Conservation (phyloP, 2,797 vertebrate species). For the Cyprinodon diabolis region DNA sequence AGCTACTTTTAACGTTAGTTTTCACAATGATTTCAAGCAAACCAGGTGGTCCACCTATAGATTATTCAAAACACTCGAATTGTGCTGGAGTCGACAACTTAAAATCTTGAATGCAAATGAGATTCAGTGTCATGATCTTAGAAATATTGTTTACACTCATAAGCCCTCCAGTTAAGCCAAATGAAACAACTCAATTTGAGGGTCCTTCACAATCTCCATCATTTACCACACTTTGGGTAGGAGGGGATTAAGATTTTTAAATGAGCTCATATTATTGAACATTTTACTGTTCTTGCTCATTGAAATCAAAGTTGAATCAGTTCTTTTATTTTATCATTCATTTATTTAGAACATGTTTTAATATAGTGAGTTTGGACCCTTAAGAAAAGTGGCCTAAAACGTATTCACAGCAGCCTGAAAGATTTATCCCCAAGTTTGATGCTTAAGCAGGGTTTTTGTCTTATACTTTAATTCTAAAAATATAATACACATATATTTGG, state of each 20-base stretch:
- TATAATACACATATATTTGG: background rate
- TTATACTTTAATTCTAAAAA: background rate
- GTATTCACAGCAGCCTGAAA: background rate
- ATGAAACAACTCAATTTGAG: too few species aligned
- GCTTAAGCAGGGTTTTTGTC: background rate
- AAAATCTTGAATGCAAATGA: background rate
- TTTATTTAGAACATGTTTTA: too few species aligned
- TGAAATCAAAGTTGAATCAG: too few species aligned
- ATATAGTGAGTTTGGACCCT: too few species aligned
- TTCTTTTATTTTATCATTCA: too few species aligned
- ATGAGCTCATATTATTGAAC: too few species aligned
- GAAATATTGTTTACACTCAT: background rate
- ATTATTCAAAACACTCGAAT: background rate
- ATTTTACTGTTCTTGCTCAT: too few species aligned
- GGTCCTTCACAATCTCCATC: too few species aligned
- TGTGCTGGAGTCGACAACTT: background rate
- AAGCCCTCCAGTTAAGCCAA: background rate
- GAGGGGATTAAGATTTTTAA: too few species aligned
- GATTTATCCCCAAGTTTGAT: background rate
- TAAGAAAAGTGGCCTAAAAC: background rate
- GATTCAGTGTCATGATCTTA: background rate
- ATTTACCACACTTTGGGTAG: too few species aligned
- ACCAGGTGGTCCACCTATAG: background rate
- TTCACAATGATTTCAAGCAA: background rate
- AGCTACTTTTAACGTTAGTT: too few species aligned